Base-by-base conservation (phyloP, 1,140 invertebrate genomes). In the Drosophila orena region DNA sequence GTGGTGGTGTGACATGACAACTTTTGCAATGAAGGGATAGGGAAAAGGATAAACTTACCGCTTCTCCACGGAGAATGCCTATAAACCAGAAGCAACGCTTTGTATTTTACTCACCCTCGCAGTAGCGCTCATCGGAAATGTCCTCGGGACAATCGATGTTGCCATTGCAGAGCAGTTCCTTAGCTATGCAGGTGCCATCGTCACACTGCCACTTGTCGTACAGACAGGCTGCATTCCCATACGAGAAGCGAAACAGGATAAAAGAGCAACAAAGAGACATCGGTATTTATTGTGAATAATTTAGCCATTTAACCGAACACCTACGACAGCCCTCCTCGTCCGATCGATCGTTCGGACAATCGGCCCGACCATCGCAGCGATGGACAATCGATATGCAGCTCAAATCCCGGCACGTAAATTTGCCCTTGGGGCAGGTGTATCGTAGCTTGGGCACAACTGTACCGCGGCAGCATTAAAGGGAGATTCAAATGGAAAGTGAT, bases 51-150 rank as follows among this genome's bases (percentile, higher is more conserved):
- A 4, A 34, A 75, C 72, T 68, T 56, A 76, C 60, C 68, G 47
- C 42, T 27, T 7, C 27, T 44, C 11, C n/a, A n/a, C 20, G 15
- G 17, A 15, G n/a, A 30, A 30, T 30, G 20, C 17, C 6, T 8
- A 54, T 5, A 6, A 11, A 1, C 24, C 37, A 35, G 37, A 49
- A 42, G 40, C 44, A 77, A 62, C 20, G 22, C 22, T 68, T 40
- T n/a, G 46, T 10, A 40, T 10, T 34, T 17, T 71, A 85, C 93
- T 94, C 93, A 95, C 94, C 93, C 59, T 93, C 92, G 91, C 96
- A 97, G 93, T 95, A 94, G 64, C 93, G 92, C 83, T 96, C 96
- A 91, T 96, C 96, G 14, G 95, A 95, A 74, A 93, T 93, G 90
- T 96, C 95, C 10, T 93, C 92, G n/a, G 94, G 94, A 84, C 96